phyloP scores from a whole-genome alignment of 2,888 invertebrate genomes.

The Neoaliturus tenellus region DNA sequence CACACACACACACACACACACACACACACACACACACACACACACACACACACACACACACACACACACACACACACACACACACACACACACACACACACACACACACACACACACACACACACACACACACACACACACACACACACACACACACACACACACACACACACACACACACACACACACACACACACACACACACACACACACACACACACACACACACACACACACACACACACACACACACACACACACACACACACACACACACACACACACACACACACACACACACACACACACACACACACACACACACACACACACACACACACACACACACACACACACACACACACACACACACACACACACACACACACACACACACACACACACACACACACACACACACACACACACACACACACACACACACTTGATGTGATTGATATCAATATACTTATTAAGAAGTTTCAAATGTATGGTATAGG shows the following conservation, averaged over 20 bases:
- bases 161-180: conserved; percentile 61
- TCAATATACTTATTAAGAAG: no score
- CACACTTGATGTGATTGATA: no score
- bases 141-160: conserved; percentile 65
- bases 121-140: conserved; percentile 74
- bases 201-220: conserved; percentile 56
- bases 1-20: conserved; percentile 66
- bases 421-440: conserved; percentile 41
- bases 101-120: conserved; percentile 66
- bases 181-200: conserved; percentile 54
- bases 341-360: conserved; percentile 44
- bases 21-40: conserved; percentile 66
- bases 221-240: conserved; percentile 57
- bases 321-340: conserved; percentile 44
- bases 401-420: conserved; percentile 44
- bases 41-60: conserved; percentile 66
- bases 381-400: conserved; percentile 44
- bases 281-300: conserved; percentile 42
- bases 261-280: conserved; percentile 52
- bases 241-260: conserved; percentile 54
- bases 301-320: conserved; percentile 40
- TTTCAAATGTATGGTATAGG: no score
- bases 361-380: conserved; percentile 44
- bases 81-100: conserved; percentile 65
- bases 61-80: conserved; percentile 65